Evolutionary conservation across 1,140 invertebrate genomes (phyloP).

Genomic region (Bicyclus anynana): DNA sequence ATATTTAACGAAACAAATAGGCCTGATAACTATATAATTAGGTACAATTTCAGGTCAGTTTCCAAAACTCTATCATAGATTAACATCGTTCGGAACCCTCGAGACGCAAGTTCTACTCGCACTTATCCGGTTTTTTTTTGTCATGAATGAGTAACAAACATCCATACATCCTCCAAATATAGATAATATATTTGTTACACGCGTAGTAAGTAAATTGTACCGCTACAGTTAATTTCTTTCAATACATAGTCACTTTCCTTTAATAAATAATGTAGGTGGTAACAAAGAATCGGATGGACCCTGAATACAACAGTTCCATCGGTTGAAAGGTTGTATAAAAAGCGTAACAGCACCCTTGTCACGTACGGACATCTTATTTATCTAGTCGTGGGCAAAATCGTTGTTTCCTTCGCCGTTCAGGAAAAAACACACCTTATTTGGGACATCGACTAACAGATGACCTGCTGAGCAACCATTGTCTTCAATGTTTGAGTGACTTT

Average conservation of each 20-base stretch:
- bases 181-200: no score
- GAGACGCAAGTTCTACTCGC: no score
- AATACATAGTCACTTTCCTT: background rate
- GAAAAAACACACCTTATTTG: slow-evolving; percentile 65
- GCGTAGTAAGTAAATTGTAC: no score
- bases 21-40: no score
- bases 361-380: slow-evolving; percentile 70
- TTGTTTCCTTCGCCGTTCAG: slow-evolving; percentile 60
- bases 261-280: slow-evolving; percentile 12
- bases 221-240: background rate
- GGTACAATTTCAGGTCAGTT: no score
- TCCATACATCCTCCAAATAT: no score
- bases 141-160: no score
- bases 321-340: slow-evolving; percentile 65
- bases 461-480: slow-evolving; percentile 51
- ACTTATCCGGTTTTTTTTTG: no score
- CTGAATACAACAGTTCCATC: slow-evolving; percentile 28
- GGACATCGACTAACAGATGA: slow-evolving; percentile 53
- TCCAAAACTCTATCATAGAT: no score
- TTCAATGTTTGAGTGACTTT: slow-evolving; percentile 50
- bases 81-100: no score
- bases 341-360: slow-evolving; percentile 65
- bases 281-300: slow-evolving; percentile 59
- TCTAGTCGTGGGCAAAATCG: slow-evolving; percentile 68
- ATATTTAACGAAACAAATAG: no score